Evolutionary conservation across 2,797 vertebrate species (phyloP).

Genomic region (Ceryle rudis): DNA sequence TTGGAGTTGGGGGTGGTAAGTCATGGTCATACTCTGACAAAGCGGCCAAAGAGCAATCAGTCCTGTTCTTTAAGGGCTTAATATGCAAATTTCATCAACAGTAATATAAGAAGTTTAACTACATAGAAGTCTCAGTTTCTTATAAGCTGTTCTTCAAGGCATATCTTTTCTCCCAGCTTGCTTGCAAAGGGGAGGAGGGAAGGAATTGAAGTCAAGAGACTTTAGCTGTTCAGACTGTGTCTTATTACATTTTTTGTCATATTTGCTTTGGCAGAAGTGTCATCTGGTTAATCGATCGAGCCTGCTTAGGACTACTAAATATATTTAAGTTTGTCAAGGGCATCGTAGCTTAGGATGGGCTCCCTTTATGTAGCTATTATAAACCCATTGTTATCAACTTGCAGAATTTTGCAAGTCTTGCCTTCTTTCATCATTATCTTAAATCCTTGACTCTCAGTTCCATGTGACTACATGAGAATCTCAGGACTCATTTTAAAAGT

Average conservation of each 20-base stretch:
- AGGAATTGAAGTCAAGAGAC: background rate
- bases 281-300: background rate
- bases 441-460: background rate
- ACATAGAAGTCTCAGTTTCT: background rate
- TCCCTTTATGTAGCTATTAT: background rate
- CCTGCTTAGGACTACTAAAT: background rate
- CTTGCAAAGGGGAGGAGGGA: background rate
- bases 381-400: background rate
- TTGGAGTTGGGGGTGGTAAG: background rate
- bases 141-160: background rate
- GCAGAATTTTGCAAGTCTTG: background rate
- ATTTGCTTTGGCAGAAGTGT: background rate
- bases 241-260: background rate
- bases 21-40: background rate
- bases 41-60: background rate
- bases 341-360: background rate
- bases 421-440: background rate
- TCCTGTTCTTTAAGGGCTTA: background rate
- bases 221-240: background rate
- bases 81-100: background rate
- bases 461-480: background rate
- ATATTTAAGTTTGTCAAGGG: conserved; percentile 1
- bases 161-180: background rate
- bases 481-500: background rate
- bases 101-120: background rate